Percentiles rank a stretch among this genome's conserved stretches.
These are phyloP conservation scores for Brotogeris chrysoptera DNA, from an alignment of 2,797 vertebrate species.

Conservation along the genomic window DNA sequence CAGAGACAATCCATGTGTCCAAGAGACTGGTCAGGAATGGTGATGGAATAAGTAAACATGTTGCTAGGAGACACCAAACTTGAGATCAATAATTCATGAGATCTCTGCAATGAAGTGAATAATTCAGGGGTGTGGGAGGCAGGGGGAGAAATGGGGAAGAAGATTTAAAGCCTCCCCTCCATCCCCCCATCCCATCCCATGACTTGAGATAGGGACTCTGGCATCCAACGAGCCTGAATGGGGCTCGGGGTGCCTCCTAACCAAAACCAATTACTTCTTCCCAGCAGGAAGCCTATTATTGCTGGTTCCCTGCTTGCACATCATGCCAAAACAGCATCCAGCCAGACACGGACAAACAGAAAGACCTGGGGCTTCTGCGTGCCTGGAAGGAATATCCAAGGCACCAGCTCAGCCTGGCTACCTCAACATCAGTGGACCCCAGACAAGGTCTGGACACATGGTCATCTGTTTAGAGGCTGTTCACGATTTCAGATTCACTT, in stretches of 20 bases:
- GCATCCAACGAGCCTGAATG: not conserved
- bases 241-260: not conserved
- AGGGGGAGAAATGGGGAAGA: not conserved
- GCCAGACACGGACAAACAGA: not conserved
- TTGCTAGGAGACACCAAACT: slow-evolving; percentile 58
- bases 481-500: not conserved
- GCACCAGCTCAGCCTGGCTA: not conserved
- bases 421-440: not conserved
- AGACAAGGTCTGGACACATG: not conserved
- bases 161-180: not conserved
- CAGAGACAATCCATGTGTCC: not conserved
- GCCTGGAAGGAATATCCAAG: not conserved
- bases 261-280: not conserved
- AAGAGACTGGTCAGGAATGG: not conserved
- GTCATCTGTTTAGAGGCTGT: not conserved
- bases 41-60: not conserved
- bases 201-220: not conserved
- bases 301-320: accelerated
- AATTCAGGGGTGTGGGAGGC: not conserved
- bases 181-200: not conserved
- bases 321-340: not conserved
- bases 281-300: not conserved
- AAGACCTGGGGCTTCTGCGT: not conserved
- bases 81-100: slow-evolving; percentile 51
- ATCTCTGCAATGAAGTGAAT: not conserved